Evolutionary conservation across 2,797 vertebrate genomes (phyloP).

Genomic region (Cichlasoma orientale): DNA sequence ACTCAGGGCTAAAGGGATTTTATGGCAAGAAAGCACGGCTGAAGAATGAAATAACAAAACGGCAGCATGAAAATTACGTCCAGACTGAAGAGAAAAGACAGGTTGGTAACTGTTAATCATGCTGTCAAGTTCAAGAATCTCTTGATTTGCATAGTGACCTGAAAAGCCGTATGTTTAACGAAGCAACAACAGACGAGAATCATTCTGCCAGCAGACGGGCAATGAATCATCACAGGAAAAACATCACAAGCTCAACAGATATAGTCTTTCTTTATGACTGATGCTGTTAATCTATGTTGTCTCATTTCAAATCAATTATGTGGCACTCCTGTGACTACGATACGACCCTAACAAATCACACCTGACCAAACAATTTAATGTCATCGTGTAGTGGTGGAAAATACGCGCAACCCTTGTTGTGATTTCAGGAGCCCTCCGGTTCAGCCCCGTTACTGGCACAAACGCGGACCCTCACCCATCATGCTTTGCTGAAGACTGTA

Average conservation of each 20-base stretch:
- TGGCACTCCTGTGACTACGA: neutral
- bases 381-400: neutral
- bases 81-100: slow-evolving; percentile 75
- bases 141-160: neutral
- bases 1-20: slow-evolving; percentile 85
- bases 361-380: neutral
- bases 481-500: slow-evolving; percentile 82
- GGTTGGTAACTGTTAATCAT: slow-evolving; percentile 66
- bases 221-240: neutral
- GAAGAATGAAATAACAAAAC: slow-evolving; percentile 77
- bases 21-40: slow-evolving; percentile 81
- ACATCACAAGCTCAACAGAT: slow-evolving; percentile 2
- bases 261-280: neutral
- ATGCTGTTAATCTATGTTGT: neutral
- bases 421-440: slow-evolving; percentile 67
- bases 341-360: slow-evolving; percentile 16
- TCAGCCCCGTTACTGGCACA: slow-evolving; percentile 87
- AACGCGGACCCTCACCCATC: slow-evolving; percentile 85
- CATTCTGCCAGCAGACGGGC: neutral
- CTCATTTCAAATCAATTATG: neutral
- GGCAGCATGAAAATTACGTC: slow-evolving; percentile 76
- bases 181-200: neutral
- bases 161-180: neutral
- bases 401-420: slow-evolving; percentile 12
- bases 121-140: neutral